Percentiles rank a stretch among this genome's conserved stretches.
Conservation (phyloP, 2,888 invertebrate species). For the Agrilus cyanescens region DNA sequence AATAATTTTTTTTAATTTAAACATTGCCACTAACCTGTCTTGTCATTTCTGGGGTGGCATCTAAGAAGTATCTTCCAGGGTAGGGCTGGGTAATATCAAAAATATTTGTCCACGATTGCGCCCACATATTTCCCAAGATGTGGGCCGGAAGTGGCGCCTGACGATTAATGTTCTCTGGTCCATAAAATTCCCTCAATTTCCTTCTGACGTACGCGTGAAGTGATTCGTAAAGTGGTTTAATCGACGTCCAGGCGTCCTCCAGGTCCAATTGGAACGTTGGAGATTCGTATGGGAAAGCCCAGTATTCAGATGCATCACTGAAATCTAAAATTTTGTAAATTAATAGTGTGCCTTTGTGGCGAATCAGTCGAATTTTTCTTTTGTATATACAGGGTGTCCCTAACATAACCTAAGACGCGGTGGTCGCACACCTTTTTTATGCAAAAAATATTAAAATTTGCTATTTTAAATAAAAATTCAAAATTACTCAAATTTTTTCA, state of each 20-base stretch:
- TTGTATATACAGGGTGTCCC: background rate
- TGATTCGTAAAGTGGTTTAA: constrained; percentile 76
- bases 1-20: background rate
- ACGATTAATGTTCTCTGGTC: constrained; percentile 66
- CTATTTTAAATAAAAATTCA: no score
- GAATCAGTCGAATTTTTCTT: background rate
- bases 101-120: constrained; percentile 75
- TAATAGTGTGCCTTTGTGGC: background rate
- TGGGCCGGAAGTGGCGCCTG: constrained; percentile 78
- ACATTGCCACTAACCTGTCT: constrained; percentile 44
- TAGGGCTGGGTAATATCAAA: constrained; percentile 73
- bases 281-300: constrained; percentile 80
- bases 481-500: no score
- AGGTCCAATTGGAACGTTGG: constrained; percentile 64
- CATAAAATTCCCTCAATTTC: constrained; percentile 71
- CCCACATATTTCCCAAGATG: constrained; percentile 84
- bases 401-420: no score
- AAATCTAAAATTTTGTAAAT: constrained; percentile 60
- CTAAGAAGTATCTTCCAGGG: constrained; percentile 63
- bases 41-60: constrained; percentile 73
- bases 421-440: no score
- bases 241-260: constrained; percentile 71
- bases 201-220: constrained; percentile 82
- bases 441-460: no score
- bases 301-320: constrained; percentile 75